These are phyloP conservation scores for Tetranychus cinnabarinus DNA, from an alignment of 1,140 invertebrate species.

Conservation along the genomic window DNA sequence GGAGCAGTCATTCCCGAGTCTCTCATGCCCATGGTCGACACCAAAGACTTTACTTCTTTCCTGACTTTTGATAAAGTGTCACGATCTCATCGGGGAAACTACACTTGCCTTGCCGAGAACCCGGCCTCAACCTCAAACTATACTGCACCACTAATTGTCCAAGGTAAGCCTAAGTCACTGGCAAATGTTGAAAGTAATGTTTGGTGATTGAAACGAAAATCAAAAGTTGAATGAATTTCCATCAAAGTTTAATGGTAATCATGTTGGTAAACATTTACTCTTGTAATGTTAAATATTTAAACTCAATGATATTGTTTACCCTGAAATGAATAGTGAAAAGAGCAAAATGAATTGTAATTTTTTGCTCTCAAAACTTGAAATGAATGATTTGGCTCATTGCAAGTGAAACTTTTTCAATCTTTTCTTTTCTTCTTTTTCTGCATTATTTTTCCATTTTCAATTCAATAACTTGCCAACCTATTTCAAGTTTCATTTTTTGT, in stretches of 20 bases:
- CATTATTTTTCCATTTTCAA: background rate
- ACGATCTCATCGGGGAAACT: background rate
- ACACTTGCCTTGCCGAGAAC: background rate
- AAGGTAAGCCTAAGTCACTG: conserved; percentile 19
- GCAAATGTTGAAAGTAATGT: background rate
- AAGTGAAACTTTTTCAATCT: background rate
- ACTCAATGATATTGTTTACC: too few relatives aligned
- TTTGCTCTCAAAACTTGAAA: too few relatives aligned
- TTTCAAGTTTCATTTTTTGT: background rate
- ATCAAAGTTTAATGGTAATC: too few relatives aligned
- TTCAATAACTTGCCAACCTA: too few relatives aligned
- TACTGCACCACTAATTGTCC: conserved; percentile 21
- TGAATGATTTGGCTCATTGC: too few relatives aligned
- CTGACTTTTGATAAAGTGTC: background rate
- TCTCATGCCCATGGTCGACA: background rate
- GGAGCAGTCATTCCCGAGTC: background rate
- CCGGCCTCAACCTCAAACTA: conserved; percentile 19
- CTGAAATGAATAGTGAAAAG: too few relatives aligned
- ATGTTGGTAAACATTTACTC: too few relatives aligned
- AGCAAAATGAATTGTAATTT: too few relatives aligned
- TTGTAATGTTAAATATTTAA: too few relatives aligned
- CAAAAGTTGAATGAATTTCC: background rate
- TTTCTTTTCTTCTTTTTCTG: background rate
- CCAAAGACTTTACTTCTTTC: background rate
- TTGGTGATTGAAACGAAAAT: background rate